phyloP scores from a whole-genome alignment of 2,113 vertebrate genomes.

The Zosterops hypoxanthus region DNA sequence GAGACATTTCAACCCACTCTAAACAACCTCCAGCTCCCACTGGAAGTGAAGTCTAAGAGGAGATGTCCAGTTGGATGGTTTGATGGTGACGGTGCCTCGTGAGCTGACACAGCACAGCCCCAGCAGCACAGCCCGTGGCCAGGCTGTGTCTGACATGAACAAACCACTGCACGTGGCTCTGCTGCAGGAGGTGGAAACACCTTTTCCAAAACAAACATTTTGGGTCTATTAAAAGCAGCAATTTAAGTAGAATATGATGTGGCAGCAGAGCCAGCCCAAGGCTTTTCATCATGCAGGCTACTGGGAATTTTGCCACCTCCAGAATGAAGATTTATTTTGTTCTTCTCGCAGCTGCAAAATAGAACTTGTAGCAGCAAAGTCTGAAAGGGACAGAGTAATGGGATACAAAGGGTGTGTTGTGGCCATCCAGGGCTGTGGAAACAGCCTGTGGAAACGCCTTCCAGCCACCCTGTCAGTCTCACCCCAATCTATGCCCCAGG shows the following conservation, averaged over 20 bases:
- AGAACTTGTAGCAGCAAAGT: not conserved
- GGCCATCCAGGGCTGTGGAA: not conserved
- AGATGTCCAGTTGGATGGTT: not conserved
- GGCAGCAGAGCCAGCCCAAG: not conserved
- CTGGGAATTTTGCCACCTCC: not conserved
- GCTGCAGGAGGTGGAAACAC: not conserved
- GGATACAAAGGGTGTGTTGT: not conserved
- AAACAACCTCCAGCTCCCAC: not conserved
- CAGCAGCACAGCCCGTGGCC: not conserved
- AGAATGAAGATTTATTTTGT: not conserved
- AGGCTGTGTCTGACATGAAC: not conserved
- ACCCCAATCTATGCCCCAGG: not conserved
- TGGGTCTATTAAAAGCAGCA: not conserved
- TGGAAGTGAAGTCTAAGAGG: not conserved
- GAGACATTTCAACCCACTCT: not conserved
- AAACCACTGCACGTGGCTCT: not conserved
- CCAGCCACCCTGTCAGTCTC: not conserved
- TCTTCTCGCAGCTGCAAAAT: not conserved
- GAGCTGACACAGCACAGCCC: not conserved
- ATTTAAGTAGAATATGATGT: slow-evolving; percentile 27
- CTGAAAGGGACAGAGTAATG: not conserved
- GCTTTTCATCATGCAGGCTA: not conserved
- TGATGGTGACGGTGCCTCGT: not conserved
- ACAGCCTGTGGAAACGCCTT: not conserved
- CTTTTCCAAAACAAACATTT: not conserved